A percentile compares a stretch with the other conserved stretches of the same genome.
Conservation (phyloP, 2,888 invertebrate genomes). For the Brachylomia viminalis region DNA sequence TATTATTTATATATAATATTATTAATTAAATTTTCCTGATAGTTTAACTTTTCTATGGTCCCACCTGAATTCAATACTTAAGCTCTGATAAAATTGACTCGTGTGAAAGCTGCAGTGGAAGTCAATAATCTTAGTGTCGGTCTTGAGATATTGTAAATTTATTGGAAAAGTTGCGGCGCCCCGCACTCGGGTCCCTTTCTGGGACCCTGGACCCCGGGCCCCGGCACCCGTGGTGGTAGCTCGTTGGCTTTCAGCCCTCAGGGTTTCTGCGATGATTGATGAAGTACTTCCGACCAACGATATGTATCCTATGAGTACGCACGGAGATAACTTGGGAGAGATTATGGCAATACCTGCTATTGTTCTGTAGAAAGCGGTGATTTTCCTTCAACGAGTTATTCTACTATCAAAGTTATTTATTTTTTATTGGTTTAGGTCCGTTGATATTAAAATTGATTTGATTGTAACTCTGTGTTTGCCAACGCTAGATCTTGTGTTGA, state of each 20-base stretch:
- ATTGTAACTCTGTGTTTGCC: neutral
- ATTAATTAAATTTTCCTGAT: neutral
- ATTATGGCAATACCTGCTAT: conserved; percentile 2
- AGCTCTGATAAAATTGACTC: conserved; percentile 10
- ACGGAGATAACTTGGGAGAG: conserved; percentile 11
- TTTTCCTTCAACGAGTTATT: neutral
- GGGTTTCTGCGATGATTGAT: conserved; percentile 53
- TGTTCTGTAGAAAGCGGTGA: neutral
- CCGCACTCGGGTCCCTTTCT: neutral
- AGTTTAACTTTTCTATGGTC: neutral
- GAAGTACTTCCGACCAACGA: conserved; percentile 22
- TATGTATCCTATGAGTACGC: conserved; percentile 19
- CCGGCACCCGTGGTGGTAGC: neutral
- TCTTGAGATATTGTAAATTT: conserved; percentile 50
- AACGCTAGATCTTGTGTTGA: neutral
- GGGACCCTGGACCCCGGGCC: neutral
- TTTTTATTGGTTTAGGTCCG: neutral
- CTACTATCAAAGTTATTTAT: neutral
- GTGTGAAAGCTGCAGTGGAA: conserved; percentile 27
- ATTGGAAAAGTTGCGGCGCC: conserved; percentile 53
- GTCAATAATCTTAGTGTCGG: conserved; percentile 43
- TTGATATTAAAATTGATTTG: neutral
- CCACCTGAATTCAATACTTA: neutral
- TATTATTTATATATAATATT: too few species aligned
- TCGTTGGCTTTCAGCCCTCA: conserved; percentile 28